Conservation (phyloP, 2,113 vertebrate genomes). For the Alouatta palliata region DNA sequence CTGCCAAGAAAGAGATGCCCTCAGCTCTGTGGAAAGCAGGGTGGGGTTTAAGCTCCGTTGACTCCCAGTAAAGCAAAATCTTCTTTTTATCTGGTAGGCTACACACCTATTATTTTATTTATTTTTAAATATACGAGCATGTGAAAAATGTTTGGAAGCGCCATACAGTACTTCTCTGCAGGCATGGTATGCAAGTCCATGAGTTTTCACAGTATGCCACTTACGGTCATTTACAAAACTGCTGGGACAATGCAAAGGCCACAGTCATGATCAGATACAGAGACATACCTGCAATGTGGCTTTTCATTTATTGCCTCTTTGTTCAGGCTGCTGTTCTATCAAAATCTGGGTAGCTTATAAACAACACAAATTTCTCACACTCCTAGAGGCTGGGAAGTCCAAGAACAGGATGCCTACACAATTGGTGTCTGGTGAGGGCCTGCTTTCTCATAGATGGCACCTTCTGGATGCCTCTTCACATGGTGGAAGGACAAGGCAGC, state of each 20-base stretch:
- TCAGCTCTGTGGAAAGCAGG: background rate
- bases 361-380: background rate
- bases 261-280: background rate
- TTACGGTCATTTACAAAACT: background rate
- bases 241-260: background rate
- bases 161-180: background rate
- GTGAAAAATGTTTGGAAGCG: background rate
- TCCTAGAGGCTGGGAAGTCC: background rate
- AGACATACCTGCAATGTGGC: background rate
- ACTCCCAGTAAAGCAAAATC: background rate
- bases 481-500: background rate
- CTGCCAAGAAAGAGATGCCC: background rate
- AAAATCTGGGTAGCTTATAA: background rate
- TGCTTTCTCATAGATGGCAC: background rate
- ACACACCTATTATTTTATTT: background rate
- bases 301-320: background rate
- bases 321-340: background rate
- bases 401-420: background rate
- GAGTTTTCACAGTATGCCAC: background rate
- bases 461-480: background rate
- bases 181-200: too few species aligned
- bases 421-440: background rate
- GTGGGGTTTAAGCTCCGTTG: background rate
- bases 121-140: background rate
- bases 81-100: background rate